Evolutionary conservation across 2,113 vertebrate genomes (phyloP).

Genomic region (Cyprinus carpio): DNA sequence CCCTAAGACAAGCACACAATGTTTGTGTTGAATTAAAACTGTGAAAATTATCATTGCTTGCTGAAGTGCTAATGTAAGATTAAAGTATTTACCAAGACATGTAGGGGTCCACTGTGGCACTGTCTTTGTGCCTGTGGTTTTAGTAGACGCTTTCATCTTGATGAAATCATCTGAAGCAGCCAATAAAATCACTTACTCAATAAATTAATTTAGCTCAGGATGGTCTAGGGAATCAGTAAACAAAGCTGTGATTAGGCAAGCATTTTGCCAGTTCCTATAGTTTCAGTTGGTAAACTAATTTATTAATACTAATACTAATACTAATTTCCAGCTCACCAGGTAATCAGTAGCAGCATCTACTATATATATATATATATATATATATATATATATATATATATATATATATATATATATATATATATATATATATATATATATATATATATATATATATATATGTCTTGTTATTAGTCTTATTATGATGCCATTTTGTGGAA

Average conservation of each 20-base stretch:
- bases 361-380: background rate
- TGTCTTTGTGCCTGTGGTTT: conserved; percentile 15
- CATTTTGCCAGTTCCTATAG: background rate
- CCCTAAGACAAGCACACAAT: conserved; percentile 68
- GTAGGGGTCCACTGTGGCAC: conserved; percentile 61
- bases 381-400: too few relatives aligned
- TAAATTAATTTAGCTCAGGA: conserved; percentile 6
- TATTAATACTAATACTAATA: too few relatives aligned
- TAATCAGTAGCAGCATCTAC: background rate
- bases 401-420: too few relatives aligned
- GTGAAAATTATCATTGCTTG: conserved; percentile 61
- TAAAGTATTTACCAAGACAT: conserved; percentile 74
- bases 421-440: too few relatives aligned
- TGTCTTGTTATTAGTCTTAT: too few relatives aligned
- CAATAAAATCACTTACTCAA: background rate
- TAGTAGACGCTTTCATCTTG: conserved; percentile 2
- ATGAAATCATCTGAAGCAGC: background rate
- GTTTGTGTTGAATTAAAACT: conserved; percentile 62
- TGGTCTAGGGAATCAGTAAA: background rate
- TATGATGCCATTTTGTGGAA: conserved; percentile 81
- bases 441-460: too few relatives aligned
- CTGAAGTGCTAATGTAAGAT: conserved; percentile 67
- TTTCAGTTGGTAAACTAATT: too few relatives aligned
- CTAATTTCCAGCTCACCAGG: background rate
- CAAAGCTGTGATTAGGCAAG: background rate